Evolutionary conservation across 2,888 invertebrate species (phyloP).

Genomic region (Rhagonycha lutea): DNA sequence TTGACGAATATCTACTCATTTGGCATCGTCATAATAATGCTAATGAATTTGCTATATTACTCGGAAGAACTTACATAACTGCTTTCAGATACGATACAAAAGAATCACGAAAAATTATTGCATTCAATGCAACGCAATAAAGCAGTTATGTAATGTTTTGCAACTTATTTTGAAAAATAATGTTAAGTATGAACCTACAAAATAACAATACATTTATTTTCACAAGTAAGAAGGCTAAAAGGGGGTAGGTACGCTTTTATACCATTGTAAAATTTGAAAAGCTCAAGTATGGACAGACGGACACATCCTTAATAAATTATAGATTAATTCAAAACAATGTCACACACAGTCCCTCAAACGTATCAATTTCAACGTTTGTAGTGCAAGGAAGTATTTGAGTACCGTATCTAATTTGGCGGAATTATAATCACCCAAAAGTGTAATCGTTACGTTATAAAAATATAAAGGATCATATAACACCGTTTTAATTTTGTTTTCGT

Average conservation of each 20-base stretch:
- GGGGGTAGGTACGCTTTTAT: too few relatives aligned
- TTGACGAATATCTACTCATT: not conserved
- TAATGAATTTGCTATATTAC: not conserved
- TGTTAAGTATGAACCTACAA: not conserved
- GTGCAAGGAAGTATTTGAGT: not conserved
- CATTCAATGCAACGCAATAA: not conserved
- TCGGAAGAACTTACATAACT: not conserved
- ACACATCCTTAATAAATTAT: not conserved
- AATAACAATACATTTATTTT: too few relatives aligned
- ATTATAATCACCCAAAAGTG: not conserved
- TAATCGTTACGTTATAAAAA: not conserved
- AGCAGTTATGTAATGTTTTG: not conserved
- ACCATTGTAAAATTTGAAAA: not conserved
- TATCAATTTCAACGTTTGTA: not conserved
- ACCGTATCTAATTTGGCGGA: not conserved
- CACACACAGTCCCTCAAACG: too few relatives aligned
- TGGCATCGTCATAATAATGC: not conserved
- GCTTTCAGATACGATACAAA: not conserved
- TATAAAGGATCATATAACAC: conserved; percentile 9
- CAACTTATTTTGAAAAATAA: not conserved
- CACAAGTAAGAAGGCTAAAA: too few relatives aligned
- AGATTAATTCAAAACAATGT: not conserved
- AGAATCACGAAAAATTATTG: not conserved
- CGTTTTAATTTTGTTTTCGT: conserved; percentile 36
- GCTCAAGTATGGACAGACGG: not conserved